Base-by-base conservation (phyloP, 2,888 invertebrate species). In the Balanococcus diminutus region DNA sequence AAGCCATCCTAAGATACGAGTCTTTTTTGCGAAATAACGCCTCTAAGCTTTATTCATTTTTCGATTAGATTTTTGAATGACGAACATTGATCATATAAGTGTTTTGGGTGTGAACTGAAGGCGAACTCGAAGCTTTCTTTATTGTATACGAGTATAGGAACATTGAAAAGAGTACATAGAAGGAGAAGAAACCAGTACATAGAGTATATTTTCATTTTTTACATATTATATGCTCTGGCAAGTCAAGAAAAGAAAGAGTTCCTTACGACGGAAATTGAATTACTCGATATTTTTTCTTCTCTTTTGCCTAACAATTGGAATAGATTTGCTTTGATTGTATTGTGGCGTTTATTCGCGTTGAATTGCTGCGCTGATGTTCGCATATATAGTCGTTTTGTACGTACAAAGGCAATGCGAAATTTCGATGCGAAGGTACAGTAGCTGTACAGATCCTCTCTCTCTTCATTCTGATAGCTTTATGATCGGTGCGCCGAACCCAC, bases 311-410 rank as follows among this genome's bases (percentile, higher is more conserved):
- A 56, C 56, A 56, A 56, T 56, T 56, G 56, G 22, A 22, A 56
- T 56, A 56, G 56, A 56, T 56, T 56, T 56, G 56, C 56, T 56
- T 56, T 56, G 56, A 56, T 56, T 56, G 19, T 56, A 56, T 56
- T 56, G 56, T 56, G 42, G 42, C 1, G 42, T 16, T 42, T 56
- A 56, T 19, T 22, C 22, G 56, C 56, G 56, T 56, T 56, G 22
- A 56, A 56, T 56, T 56, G 56, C 56, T 22, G 56, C 19, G 42
- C 42, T 42, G 42, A 56, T 56, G 22, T 22, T 22, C 56, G n/a
- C n/a, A n/a, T n/a, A n/a, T n/a, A n/a, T n/a, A n/a, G n/a, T n/a
- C n/a, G n/a, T n/a, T n/a, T n/a, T n/a, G n/a, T n/a, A n/a, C n/a
- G 42, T 42, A 42, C 42, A 42, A 42, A 42, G 56, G 56, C 22